Percentiles rank a stretch among this genome's conserved stretches.
Conservation (phyloP, 2,113 vertebrate genomes). For the Miniopterus natalensis region DNA sequence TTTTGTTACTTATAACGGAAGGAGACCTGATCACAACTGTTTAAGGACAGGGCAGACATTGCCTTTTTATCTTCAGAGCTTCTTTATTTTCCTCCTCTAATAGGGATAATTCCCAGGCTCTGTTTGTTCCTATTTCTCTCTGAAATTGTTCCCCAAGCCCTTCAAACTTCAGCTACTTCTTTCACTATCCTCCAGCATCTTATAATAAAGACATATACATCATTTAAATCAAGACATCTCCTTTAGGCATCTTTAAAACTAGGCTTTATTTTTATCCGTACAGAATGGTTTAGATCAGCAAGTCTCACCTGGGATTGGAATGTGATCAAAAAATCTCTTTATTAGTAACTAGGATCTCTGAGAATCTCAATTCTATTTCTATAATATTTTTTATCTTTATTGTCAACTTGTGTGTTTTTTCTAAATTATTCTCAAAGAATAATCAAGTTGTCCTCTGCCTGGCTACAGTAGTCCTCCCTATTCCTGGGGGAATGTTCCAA, state of each 20-base stretch:
- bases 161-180: slow-evolving; percentile 26
- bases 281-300: background rate
- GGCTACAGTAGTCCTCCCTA: background rate
- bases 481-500: background rate
- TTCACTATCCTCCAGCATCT: background rate
- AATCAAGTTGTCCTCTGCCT: background rate
- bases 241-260: slow-evolving; percentile 31
- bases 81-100: background rate
- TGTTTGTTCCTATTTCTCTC: background rate
- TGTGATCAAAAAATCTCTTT: background rate
- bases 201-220: background rate
- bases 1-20: slow-evolving; percentile 21
- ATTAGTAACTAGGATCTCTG: slow-evolving; percentile 3
- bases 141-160: background rate
- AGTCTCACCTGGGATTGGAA: background rate
- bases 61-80: background rate
- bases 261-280: background rate
- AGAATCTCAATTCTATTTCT: background rate
- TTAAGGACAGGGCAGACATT: background rate
- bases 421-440: slow-evolving; percentile 43
- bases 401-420: slow-evolving; percentile 33
- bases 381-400: background rate
- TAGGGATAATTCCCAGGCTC: background rate
- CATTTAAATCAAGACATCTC: slow-evolving; percentile 25
- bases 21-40: background rate